phyloP scores from a whole-genome alignment of 2,888 invertebrate species.

The Caenorhabditis japonica region DNA sequence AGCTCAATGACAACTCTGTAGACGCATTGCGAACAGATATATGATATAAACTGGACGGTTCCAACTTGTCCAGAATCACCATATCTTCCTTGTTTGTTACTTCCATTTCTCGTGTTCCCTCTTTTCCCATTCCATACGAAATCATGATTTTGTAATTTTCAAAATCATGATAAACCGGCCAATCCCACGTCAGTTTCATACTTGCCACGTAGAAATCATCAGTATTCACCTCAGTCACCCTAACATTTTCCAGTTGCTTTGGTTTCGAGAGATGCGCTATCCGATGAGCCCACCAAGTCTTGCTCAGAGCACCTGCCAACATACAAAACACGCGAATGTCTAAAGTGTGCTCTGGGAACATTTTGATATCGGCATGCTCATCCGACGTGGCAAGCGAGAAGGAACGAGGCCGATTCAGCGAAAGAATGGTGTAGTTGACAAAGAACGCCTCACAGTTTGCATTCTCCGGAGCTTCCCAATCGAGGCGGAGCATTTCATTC shows the following conservation, averaged over 20 bases:
- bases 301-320: conserved; percentile 71
- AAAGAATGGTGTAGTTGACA: conserved; percentile 72
- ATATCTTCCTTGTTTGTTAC: conserved; percentile 57
- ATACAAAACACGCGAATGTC: conserved; percentile 73
- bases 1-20: conserved; percentile 65
- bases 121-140: conserved; percentile 67
- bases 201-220: conserved; percentile 74
- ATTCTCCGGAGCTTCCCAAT: conserved; percentile 70
- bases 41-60: conserved; percentile 67
- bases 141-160: conserved; percentile 69
- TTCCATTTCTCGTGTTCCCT: conserved; percentile 39
- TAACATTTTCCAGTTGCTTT: conserved; percentile 62
- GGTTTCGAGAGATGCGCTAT: conserved; percentile 71
- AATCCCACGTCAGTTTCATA: conserved; percentile 66
- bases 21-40: conserved; percentile 72
- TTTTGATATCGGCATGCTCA: conserved; percentile 58
- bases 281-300: conserved; percentile 73
- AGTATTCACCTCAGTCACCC: conserved; percentile 59
- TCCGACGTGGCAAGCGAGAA: conserved; percentile 64
- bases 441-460: conserved; percentile 73
- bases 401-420: conserved; percentile 57
- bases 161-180: conserved; percentile 66
- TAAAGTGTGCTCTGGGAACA: conserved; percentile 71
- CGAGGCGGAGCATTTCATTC: conserved; percentile 58
- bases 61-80: conserved; percentile 66